These are phyloP conservation scores for Cerceris rybyensis DNA, from an alignment of 2,888 invertebrate genomes.

Conservation along the genomic window DNA sequence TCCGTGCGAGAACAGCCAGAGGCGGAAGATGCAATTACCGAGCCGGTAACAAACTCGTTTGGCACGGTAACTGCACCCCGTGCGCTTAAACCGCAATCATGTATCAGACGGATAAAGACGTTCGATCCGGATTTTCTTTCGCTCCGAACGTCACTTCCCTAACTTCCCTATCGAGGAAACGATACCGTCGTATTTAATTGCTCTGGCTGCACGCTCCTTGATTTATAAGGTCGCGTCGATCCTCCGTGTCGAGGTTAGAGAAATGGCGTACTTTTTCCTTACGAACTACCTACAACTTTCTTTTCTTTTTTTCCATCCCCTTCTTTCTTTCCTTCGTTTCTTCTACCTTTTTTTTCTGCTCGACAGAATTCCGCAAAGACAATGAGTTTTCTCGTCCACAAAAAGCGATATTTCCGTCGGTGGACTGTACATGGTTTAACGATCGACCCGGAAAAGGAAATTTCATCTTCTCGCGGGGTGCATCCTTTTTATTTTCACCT, in stretches of 20 bases:
- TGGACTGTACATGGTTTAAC: slow-evolving; percentile 58
- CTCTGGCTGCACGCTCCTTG: neutral
- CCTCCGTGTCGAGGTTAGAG: neutral
- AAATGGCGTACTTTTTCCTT: neutral
- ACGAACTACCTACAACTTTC: neutral
- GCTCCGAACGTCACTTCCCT: slow-evolving; percentile 12
- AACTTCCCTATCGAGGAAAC: neutral
- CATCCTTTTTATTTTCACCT: slow-evolving; percentile 38
- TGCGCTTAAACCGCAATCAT: slow-evolving; percentile 51
- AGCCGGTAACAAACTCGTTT: slow-evolving; percentile 57
- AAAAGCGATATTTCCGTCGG: slow-evolving; percentile 66
- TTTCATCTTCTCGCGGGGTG: slow-evolving; percentile 63
- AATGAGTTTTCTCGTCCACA: slow-evolving; percentile 56
- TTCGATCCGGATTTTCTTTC: slow-evolving; percentile 31
- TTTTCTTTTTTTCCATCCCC: neutral
- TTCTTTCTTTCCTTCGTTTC: slow-evolving; percentile 3
- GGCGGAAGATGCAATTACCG: slow-evolving; percentile 64
- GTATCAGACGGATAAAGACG: slow-evolving; percentile 54
- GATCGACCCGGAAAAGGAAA: slow-evolving; percentile 64
- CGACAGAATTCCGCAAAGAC: slow-evolving; percentile 45
- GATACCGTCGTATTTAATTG: neutral
- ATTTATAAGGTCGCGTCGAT: slow-evolving; percentile 35
- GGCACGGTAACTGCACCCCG: slow-evolving; percentile 43
- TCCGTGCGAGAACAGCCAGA: slow-evolving; percentile 43
- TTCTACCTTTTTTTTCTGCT: slow-evolving; percentile 11